Conservation (phyloP, 2,888 invertebrate species). For the Caenorhabditis panamensis region DNA sequence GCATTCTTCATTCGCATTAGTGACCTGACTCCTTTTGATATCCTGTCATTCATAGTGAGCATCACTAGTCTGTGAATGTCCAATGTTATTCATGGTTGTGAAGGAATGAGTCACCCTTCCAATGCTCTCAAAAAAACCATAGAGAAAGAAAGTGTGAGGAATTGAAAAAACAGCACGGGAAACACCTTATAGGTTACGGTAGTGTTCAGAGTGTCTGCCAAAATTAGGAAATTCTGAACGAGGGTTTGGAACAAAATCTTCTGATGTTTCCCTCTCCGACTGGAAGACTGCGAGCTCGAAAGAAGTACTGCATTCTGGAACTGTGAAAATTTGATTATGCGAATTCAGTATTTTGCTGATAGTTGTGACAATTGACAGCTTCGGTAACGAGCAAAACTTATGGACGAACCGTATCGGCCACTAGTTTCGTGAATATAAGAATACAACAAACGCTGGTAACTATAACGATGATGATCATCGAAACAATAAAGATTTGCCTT, state of each 20-base stretch:
- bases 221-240: conserved; percentile 32
- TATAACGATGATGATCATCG: conserved; percentile 40
- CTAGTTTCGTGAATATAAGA: conserved; percentile 30
- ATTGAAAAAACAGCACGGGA: conserved; percentile 42
- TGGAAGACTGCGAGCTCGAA: conserved; percentile 22
- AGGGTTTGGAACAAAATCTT: conserved; percentile 48
- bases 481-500: conserved; percentile 38
- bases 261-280: conserved; percentile 20
- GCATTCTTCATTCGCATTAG: conserved; percentile 12
- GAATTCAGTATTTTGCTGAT: conserved; percentile 1
- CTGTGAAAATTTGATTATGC: too few relatives aligned
- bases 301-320: conserved; percentile 18
- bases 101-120: conserved; percentile 28
- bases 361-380: not conserved
- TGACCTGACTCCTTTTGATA: conserved; percentile 15
- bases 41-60: conserved; percentile 43
- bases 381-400: not conserved
- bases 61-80: conserved; percentile 35
- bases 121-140: conserved; percentile 46
- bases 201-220: conserved; percentile 45
- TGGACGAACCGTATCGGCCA: conserved; percentile 43
- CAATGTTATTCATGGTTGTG: too few relatives aligned
- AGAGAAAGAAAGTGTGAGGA: conserved; percentile 44
- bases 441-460: conserved; percentile 32
- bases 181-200: conserved; percentile 41